A percentile compares a stretch with the other conserved stretches of the same genome.
phyloP scores from a whole-genome alignment of 2,888 invertebrate species.

The Meliscaeva auricollis region DNA sequence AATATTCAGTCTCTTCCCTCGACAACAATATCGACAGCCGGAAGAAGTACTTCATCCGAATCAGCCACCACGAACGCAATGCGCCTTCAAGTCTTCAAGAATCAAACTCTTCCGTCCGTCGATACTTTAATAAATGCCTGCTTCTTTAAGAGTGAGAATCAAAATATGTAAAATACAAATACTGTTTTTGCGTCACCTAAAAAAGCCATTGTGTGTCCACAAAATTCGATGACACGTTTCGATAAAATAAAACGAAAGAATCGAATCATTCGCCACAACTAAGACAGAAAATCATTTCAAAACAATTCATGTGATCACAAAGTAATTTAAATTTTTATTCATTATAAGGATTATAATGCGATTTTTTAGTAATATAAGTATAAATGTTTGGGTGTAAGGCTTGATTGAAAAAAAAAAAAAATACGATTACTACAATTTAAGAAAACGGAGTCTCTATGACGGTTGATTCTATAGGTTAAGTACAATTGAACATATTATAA shows the following conservation, averaged over 20 bases:
- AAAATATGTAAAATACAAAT: conserved; percentile 46
- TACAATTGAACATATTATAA: not conserved
- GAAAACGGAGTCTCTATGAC: conserved; percentile 34
- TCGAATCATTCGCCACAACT: conserved; percentile 55
- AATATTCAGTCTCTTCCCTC: conserved; percentile 59
- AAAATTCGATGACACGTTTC: conserved; percentile 15
- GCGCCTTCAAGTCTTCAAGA: conserved; percentile 77
- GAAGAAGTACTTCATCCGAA: conserved; percentile 55
- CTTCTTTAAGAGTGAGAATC: conserved; percentile 70
- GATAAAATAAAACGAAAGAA: conserved; percentile 21
- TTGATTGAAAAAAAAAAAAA: conserved; percentile 46
- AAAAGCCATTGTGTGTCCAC: conserved; percentile 37
- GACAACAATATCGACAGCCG: conserved; percentile 71
- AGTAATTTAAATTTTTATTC: conserved; percentile 58
- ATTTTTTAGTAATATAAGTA: conserved; percentile 46
- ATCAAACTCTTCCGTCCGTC: conserved; percentile 82
- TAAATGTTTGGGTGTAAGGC: conserved; percentile 64
- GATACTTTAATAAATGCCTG: conserved; percentile 80
- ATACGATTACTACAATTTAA: conserved; percentile 14
- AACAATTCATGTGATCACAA: conserved; percentile 75
- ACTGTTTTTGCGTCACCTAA: conserved; percentile 22
- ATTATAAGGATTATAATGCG: conserved; percentile 55
- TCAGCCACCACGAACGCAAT: conserved; percentile 73
- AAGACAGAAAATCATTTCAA: conserved; percentile 73
- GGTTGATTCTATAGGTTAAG: conserved; percentile 44